Evolutionary conservation across 2,113 vertebrate species (phyloP), one percentile per base, ranked within the genome.

Genomic region (Struthidea cinerea): DNA sequence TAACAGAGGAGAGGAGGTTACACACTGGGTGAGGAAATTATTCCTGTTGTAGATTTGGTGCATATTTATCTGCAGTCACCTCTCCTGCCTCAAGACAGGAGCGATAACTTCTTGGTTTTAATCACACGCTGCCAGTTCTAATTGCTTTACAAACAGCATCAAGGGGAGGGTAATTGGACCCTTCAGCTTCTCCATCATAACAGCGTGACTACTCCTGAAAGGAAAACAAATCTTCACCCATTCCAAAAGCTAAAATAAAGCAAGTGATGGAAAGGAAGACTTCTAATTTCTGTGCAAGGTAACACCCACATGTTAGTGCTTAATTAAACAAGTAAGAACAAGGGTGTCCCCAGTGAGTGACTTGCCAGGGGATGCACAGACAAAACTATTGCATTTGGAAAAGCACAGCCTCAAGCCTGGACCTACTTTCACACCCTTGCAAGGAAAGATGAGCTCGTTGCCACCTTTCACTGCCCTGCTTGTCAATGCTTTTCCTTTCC

Each of bases 71-170:
- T 93, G 68, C 67, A 59, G 84, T 41, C 82, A 59, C 64, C 32
- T 39, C 59, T 96, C 55, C 79, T 21, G 33, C 71, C 77, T 84
- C 28, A 60, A 94, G 84, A 84, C 75, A 91, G 73, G 64, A 86
- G 71, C 32, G 82, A 30, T 90, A 77, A 93, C 90, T 94, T 91
- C 82, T 94, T 88, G 75, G 71, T 59, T 96, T 94, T 93, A 88
- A 94, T 88, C 84, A 93, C 82, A 89, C 14, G 6, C 84, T 87
- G 68, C 70, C 87, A 78, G 71, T 77, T 84, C 75, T 96, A 94
- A 96, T 92, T 90, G 93, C 82, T 97, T 78, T 79, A 70, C 87
- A 95, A 90, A 88, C 74, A 89, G 41, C 78, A 74, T 77, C 79
- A 28, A 3, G 2, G 67, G 22, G 63, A 70, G 71, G 42, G 82